Evolutionary conservation across 2,797 vertebrate species (phyloP), one percentile per base, ranked within the genome.

Genomic region (Microtus californicus): DNA sequence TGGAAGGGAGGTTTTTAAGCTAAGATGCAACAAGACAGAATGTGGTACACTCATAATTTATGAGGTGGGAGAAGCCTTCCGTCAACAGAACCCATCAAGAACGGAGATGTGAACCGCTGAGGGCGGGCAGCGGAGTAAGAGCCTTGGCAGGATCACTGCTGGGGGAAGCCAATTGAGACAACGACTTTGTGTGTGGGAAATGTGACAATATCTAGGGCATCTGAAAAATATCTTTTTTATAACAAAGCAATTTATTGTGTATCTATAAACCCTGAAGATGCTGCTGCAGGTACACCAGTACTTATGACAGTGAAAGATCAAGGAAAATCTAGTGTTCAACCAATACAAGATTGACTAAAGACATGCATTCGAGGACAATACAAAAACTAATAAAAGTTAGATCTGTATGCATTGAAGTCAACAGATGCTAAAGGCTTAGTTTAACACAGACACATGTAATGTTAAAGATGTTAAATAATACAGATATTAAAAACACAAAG

Each of bases 401-500:
- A 40, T 89, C 45, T 89, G 51, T 19, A 5, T 59, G 27, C 73
- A 78, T 43, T 40, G 27, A 95, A 2, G 25, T 43, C 34, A 95
- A 90, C 73, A 91, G 73, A 69, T 34, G 34, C 76, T 59, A 63
- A 92, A 82, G 74, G 19, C n/a, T 78, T 40, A 51, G 3, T 51
- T 51, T 51, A 87, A 77, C 81, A 87, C 29, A 95, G 31, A 77
- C 63, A 91, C 21, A 19, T 40, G 80, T 34, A 88, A 25, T 59
- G 31, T 56, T 40, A 92, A 95, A 86, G 15, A 95, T 88, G 23
- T 91, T 54, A 71, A 71, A 87, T 54, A 27, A 40, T 29, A 71
- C 9, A 73, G 8, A 34, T 74, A 56, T 27, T 74, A 95, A 77
- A 94, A 97, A 77, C n/a, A 54, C 67, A 92, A 91, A 80, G 23